A percentile compares a stretch with the other conserved stretches of the same genome.
Evolutionary conservation across 2,113 vertebrate species (phyloP).

Genomic region (Glaucomys volans): DNA sequence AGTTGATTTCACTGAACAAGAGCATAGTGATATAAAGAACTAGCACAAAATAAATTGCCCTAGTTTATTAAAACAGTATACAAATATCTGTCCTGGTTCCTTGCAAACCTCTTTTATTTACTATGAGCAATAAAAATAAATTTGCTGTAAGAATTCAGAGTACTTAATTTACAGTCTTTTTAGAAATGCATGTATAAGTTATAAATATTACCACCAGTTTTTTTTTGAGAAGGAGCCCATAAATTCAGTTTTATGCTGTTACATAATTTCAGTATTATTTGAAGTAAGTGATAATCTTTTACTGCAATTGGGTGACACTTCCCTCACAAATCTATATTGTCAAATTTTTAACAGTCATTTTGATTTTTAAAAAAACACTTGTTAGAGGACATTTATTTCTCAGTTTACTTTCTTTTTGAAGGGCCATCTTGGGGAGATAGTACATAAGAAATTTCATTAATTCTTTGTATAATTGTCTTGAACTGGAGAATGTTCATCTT

Average conservation of each 20-base stretch:
- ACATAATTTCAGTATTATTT: neutral
- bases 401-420: neutral
- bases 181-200: neutral
- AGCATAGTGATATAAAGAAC: neutral
- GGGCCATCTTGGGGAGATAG: neutral
- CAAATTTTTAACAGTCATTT: neutral
- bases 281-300: neutral
- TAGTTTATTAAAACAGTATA: conserved; percentile 44
- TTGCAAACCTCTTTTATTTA: neutral
- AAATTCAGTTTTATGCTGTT: neutral
- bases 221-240: neutral
- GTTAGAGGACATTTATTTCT: neutral
- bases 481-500: neutral
- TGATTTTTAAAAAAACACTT: neutral
- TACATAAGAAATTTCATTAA: neutral
- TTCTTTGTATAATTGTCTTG: neutral
- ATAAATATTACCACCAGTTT: neutral
- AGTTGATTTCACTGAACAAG: neutral
- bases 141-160: conserved; percentile 11
- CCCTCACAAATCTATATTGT: neutral
- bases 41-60: neutral
- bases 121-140: neutral
- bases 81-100: neutral
- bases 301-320: neutral
- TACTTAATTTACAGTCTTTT: conserved; percentile 4